Base-by-base conservation (phyloP, 37 sponge, comb jelly and placozoan species). In the Dysidea cf. avara region DNA sequence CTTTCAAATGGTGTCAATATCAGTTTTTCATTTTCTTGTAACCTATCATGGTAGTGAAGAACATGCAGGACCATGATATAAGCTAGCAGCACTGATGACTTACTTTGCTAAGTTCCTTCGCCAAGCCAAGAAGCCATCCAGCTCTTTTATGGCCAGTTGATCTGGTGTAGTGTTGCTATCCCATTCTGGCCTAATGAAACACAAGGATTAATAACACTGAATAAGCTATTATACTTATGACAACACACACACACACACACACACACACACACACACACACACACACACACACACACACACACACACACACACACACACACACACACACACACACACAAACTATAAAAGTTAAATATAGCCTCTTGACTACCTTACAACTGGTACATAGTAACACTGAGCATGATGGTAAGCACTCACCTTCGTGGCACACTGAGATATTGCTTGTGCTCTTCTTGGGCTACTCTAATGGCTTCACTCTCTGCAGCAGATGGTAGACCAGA, bases 381-480 rank as follows among this genome's bases (percentile, higher is more conserved):
- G n/a, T n/a, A n/a, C n/a, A n/a, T n/a, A n/a, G n/a, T n/a, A 2
- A 59, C 22, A 34, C 29, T 60, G 74, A 39, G 61, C 21, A 22
- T 73, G 43, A 59, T 38, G 24, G 53, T 55, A 28, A 48, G 34
- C 20, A 34, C 51, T 26, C 20, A 92, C 90, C 92, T 84, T 39
- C 96, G 56, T 2, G 96, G 96, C 3, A 96, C 92, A 24, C 81
- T 53, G 26, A 96, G 76, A 51, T 60, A 72, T 40, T 91, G 77
- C 18, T 50, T 64, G 65, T 87, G 71, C 59, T 85, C 79, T 9
- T 67, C 48, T 51, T 85, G 84, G 2, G 90, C 83, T 29, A 66
- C 26, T 32, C 57, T 36, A 1, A 84, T 74, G 26, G 75, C 89
- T 52, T 4, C 38, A 37, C 40, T 74, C 80, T 96, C 89, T 14